A percentile compares a stretch with the other conserved stretches of the same genome.
Conservation (phyloP, 2,113 vertebrate species). For the Cyprinodon variegatus region DNA sequence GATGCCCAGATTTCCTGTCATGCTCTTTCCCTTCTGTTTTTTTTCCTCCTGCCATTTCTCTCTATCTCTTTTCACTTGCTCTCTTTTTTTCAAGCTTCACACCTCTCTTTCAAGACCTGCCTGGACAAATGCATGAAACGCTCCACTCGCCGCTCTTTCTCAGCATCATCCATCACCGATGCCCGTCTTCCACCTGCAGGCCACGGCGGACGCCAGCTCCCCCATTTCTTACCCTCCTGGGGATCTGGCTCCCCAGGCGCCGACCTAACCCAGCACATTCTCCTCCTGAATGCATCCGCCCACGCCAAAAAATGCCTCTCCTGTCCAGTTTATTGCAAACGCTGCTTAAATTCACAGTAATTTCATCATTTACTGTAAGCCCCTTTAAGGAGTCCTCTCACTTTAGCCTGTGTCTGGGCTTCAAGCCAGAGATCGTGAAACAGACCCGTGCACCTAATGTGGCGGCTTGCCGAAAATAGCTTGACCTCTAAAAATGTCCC, state of each 20-base stretch:
- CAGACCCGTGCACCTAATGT: conserved; percentile 16
- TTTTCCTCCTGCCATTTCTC: conserved; percentile 22
- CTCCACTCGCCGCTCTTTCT: conserved; percentile 55
- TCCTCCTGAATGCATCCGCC: conserved; percentile 24
- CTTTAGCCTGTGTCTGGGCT: conserved; percentile 44
- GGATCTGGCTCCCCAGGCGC: conserved; percentile 42
- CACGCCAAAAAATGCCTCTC: conserved; percentile 42
- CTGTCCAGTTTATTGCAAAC: conserved; percentile 39
- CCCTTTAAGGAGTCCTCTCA: conserved; percentile 48
- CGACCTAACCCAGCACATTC: conserved; percentile 19
- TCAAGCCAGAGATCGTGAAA: conserved; percentile 43
- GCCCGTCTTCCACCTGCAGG: conserved; percentile 51
- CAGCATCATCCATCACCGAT: conserved; percentile 68
- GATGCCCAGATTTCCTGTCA: conserved; percentile 81
- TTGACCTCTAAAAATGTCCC: conserved; percentile 56
- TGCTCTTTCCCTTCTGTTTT: conserved; percentile 64
- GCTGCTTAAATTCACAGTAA: conserved; percentile 34
- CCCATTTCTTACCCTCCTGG: conserved; percentile 39
- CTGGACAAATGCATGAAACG: conserved; percentile 59
- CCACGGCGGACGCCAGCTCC: conserved; percentile 26
- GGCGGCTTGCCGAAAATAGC: conserved; percentile 47
- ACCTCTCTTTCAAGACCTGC: conserved; percentile 57
- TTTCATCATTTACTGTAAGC: conserved; percentile 61
- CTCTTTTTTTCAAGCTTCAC: conserved; percentile 51
- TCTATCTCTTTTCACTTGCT: conserved; percentile 42